phyloP scores from a whole-genome alignment of 2,113 vertebrate species.

The Lepus europaeus region DNA sequence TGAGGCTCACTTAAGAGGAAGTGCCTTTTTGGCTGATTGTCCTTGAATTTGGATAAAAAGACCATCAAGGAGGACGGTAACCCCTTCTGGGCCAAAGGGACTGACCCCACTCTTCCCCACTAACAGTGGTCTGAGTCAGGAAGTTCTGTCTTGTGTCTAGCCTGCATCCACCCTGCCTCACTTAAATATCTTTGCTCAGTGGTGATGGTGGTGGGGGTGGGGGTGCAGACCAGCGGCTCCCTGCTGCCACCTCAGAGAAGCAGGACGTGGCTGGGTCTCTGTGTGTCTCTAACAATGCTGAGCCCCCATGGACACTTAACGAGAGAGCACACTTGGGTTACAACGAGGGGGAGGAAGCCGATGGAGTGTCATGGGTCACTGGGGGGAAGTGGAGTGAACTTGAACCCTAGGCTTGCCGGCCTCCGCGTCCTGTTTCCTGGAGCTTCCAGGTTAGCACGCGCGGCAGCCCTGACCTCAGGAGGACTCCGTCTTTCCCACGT shows the following conservation, averaged over 20 bases:
- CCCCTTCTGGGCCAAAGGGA: neutral
- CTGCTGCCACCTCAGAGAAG: neutral
- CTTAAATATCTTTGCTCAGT: neutral
- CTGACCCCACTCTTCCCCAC: neutral
- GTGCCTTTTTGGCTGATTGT: neutral
- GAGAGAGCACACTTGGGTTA: neutral
- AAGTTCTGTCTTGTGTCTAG: slow-evolving; percentile 30
- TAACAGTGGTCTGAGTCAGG: neutral
- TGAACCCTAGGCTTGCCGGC: neutral
- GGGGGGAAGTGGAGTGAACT: neutral
- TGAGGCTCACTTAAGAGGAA: neutral
- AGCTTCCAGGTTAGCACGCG: no score
- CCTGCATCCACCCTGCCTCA: neutral
- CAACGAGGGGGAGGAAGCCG: neutral
- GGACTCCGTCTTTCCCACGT: neutral
- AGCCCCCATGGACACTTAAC: neutral
- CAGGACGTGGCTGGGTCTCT: neutral
- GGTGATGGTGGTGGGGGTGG: no score
- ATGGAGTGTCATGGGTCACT: neutral
- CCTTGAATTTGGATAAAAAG: neutral
- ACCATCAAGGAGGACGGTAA: neutral
- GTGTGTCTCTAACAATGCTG: neutral
- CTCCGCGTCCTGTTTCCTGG: neutral
- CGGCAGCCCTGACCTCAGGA: neutral
- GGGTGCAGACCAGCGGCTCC: neutral